Evolutionary conservation across 2,113 vertebrate species (phyloP), one percentile per base, ranked within the genome.

Genomic region (Ochotona curzoniae): DNA sequence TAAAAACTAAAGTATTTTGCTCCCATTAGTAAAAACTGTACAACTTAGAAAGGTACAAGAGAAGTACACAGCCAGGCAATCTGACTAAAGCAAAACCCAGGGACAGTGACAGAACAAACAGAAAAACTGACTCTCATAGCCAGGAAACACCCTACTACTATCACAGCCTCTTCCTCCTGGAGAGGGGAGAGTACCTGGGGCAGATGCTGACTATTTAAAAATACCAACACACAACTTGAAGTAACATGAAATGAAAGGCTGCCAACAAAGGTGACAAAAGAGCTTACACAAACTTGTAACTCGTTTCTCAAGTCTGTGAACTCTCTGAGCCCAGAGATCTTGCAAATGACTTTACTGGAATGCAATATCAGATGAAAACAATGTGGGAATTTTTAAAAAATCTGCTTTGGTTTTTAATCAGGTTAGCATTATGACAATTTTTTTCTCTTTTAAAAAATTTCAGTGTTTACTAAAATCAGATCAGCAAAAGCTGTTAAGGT

Each of bases 11-110:
- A 75, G 17, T 44, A 67, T 47, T 76, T 79, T 78, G 30, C 12
- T 89, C 82, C 76, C 57, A 88, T 88, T 12, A 61, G 23, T 51
- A 94, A 90, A 92, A 83, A 80, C 7, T 30, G 28, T 5, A 85
- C n/a, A 82, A 44, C 32, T 26, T 83, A 74, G 54, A 87, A 66
- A 54, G 49, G 63, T 38, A 35, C 38, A 47, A 57, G 87, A 89
- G 79, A 81, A 15, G 89, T 32, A 83, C 13, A 54, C 23, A 63
- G 61, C 1, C 20, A 66, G 35, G 69, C 26, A 80, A 18, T 82
- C 81, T 60, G 70, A 90, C 73, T 14, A 54, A 87, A 30, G 2
- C 38, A 44, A 44, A 44, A 44, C 38, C 38, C 38, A 44, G 38
- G 38, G 38, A 44, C 38, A 44, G 38, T 44, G 38, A 44, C 38